Evolutionary conservation across 2,797 vertebrate species (phyloP).

Genomic region (Parambassis ranga): DNA sequence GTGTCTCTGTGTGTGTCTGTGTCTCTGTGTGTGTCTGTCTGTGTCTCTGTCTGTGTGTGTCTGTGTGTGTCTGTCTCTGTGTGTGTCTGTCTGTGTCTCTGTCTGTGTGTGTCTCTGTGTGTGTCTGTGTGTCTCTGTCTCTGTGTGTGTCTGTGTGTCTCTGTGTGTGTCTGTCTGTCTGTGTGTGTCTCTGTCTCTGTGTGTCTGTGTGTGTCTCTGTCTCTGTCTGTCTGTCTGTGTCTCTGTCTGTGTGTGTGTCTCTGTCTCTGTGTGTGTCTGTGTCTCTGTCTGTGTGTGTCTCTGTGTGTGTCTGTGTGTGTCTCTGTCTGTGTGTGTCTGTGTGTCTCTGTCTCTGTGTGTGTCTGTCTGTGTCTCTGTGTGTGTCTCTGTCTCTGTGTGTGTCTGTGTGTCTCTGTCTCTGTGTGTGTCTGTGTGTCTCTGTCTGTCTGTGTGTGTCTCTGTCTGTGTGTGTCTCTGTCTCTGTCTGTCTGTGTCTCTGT

Average conservation of each 20-base stretch:
- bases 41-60: background rate
- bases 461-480: background rate
- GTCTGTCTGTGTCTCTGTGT: background rate
- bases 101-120: background rate
- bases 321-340: background rate
- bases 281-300: background rate
- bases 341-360: background rate
- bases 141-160: background rate
- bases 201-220: background rate
- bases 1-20: background rate
- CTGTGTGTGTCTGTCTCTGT: background rate
- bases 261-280: background rate
- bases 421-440: conserved; percentile 70
- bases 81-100: background rate
- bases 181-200: background rate
- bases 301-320: background rate
- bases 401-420: background rate
- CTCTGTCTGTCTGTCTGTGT: too few relatives aligned
- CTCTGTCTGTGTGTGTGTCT: too few relatives aligned
- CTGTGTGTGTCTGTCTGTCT: background rate
- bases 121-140: background rate
- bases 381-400: background rate
- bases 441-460: conserved; percentile 78
- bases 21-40: background rate
- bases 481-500: background rate